Percentiles rank a stretch among this genome's conserved stretches.
phyloP scores from a whole-genome alignment of 2,113 vertebrate genomes.

The Microtus oregoni region DNA sequence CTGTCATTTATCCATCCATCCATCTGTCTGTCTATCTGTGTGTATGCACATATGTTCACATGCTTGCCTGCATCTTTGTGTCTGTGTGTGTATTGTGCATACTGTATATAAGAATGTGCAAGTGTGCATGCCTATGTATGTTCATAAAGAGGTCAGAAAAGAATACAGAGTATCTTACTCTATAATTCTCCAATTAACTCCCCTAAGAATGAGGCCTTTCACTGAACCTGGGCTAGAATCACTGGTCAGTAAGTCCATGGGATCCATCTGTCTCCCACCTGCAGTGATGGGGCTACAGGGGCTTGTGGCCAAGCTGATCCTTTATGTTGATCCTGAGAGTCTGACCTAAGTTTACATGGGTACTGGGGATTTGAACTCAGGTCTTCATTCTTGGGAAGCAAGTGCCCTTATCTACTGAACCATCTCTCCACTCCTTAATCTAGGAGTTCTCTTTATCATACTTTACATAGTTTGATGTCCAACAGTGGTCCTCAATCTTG shows the following conservation, averaged over 20 bases:
- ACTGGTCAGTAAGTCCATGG: neutral
- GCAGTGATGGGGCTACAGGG: neutral
- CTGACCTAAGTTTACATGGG: neutral
- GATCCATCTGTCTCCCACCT: neutral
- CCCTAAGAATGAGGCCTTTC: neutral
- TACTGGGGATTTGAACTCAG: neutral
- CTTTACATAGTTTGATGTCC: conserved; percentile 56
- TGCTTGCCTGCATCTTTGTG: neutral
- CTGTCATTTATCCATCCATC: too few species aligned
- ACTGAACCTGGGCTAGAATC: neutral
- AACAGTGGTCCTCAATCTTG: conserved; percentile 47
- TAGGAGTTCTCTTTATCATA: conserved; percentile 5
- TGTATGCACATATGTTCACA: neutral
- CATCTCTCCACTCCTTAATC: neutral
- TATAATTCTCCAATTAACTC: neutral
- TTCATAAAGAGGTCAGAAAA: neutral
- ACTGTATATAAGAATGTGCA: neutral
- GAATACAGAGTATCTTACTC: neutral
- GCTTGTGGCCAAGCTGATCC: neutral
- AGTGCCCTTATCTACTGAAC: neutral
- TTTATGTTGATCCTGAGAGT: neutral
- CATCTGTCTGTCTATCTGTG: neutral
- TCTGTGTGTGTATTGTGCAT: neutral
- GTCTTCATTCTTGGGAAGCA: neutral
- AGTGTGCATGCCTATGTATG: neutral